Evolutionary conservation across 2,888 invertebrate genomes (phyloP), one percentile per base, ranked within the genome.

Genomic region (Pardosa pseudoannulata): DNA sequence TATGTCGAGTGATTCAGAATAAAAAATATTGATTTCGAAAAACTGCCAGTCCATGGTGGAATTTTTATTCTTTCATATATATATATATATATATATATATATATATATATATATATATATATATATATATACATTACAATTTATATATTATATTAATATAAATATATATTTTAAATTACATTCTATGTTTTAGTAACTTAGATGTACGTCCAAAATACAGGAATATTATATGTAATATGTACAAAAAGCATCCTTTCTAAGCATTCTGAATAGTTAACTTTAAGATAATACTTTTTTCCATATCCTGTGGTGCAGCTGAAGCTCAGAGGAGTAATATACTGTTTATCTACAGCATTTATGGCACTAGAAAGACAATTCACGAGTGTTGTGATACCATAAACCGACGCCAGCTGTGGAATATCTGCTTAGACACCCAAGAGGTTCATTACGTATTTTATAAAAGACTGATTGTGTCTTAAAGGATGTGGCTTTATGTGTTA

Each of bases 281-380:
- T 62, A 64, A 75, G 68, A 75, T 76, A 76, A 82, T 46, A 56
- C 64, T 76, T 32, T 67, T 71, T 68, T n/a, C 71, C 31, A 39
- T 46, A 29, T 73, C 32, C 46, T 11, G 65, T 31, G 70, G 64
- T 62, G 56, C 70, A 74, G 74, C 36, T 32, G 28, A 39, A 41
- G 39, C 74, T 68, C 74, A 71, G 71, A 76, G 68, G 82, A 75
- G 75, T 28, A 68, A 64, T 76, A 82, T 75, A 41, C 27, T 28
- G 28, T 62, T 70, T 75, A 82, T 82, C 82, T 82, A 46, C 75
- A 82, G 75, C 82, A 68, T 82, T 82, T 82, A 82, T 71, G 75
- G 62, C 28, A 36, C 82, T 70, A 71, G 75, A 82, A 82, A 82
- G 75, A 76, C 82, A 70, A 75, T 81, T 76, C 75, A 74, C 70